Percentiles rank a stretch among this genome's conserved stretches.
Evolutionary conservation across 1,140 invertebrate species (phyloP).

Genomic region (Geopemphigus sp.): DNA sequence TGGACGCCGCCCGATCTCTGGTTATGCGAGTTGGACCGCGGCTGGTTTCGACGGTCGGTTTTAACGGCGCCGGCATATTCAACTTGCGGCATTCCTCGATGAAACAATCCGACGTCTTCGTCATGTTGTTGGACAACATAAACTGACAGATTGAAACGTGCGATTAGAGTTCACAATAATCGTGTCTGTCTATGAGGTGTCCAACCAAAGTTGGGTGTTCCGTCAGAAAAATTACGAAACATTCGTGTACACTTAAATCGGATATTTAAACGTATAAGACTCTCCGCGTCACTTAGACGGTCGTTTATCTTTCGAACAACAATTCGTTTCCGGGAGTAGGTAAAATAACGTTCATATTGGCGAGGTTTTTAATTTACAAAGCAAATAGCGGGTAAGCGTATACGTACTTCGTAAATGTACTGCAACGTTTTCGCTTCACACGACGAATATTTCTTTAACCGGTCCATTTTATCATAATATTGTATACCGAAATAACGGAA

Average conservation of each 20-base stretch:
- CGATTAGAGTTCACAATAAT: no score
- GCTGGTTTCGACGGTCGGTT: neutral
- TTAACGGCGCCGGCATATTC: neutral
- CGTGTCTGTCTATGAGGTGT: no score
- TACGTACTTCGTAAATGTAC: constrained; percentile 40
- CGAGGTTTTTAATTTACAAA: no score
- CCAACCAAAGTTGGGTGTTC: no score
- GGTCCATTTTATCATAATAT: neutral
- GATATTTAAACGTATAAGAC: no score
- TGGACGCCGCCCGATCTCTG: constrained; percentile 2
- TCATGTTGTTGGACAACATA: constrained; percentile 31
- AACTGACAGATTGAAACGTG: neutral
- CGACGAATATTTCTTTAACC: neutral
- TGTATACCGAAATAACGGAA: neutral
- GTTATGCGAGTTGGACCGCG: neutral
- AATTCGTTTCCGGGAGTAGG: no score
- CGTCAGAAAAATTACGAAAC: no score
- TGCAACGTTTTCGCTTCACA: constrained; percentile 26
- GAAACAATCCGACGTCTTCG: constrained; percentile 31
- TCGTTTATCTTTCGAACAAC: no score
- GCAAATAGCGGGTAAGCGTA: no score
- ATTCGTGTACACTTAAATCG: no score
- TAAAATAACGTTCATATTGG: no score
- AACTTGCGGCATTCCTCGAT: constrained; percentile 4
- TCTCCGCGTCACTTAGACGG: no score